Base-by-base conservation (phyloP, 2,888 invertebrate species). In the Blomia tropicalis region DNA sequence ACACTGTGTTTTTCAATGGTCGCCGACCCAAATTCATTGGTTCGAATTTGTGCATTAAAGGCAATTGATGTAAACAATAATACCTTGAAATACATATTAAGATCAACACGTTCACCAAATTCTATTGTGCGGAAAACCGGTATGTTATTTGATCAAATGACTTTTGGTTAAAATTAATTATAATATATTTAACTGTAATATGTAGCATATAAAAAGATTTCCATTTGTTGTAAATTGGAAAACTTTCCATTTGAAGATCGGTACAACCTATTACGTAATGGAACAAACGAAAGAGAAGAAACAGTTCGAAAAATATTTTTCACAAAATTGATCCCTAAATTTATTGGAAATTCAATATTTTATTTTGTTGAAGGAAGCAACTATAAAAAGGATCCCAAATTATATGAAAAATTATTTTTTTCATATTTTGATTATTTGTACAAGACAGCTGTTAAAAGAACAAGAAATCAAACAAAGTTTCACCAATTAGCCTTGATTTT, bases 21-120 rank as follows among this genome's bases (percentile, higher is more conserved):
- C 66, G 79, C 80, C 64, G 90, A 91, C 74, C 84, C 85, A 0
- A 83, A 81, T 67, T 76, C 82, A n/a, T 82, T 83, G 58, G 87
- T 88, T 0, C 73, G 76, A 69, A 78, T 80, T 69, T 81, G 83
- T 0, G 81, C 85, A 64, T 77, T 90, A 43, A 79, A 81, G 69
- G 80, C 81, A 54, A 82, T 89, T 73, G 87, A 83, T 0, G 80
- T 83, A 29, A 83, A 82, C 68, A 79, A 79, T 43, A 77, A 79
- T 47, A 85, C 86, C 2, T 77, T 89, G 1, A 79, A 80, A 0
- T 79, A 80, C 65, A 82, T 88, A 32, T 70, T 89, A 56, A 80
- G 81, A 65, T 79, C 87, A 1, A 79, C 84, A 0, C 80, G 83
- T 70, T 91, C 91, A 73, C 79, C 84, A 0, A 84, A 85, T 70